These are phyloP conservation scores for Seriola aureovittata DNA, from an alignment of 2,113 vertebrate species.

Conservation along the genomic window DNA sequence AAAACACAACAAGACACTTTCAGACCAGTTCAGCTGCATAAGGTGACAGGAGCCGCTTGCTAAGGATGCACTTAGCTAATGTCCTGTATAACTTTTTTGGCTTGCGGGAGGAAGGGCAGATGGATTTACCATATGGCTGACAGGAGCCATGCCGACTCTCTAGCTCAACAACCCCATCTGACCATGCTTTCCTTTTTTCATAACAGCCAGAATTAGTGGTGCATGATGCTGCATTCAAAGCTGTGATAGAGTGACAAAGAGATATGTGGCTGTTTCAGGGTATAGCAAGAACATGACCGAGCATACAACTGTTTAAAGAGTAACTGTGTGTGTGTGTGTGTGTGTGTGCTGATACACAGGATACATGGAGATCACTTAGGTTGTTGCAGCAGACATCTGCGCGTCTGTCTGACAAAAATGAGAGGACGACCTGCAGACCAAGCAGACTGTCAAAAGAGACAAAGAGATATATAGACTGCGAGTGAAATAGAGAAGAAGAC, in stretches of 20 bases:
- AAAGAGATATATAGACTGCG: conserved; percentile 32
- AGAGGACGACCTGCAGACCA: conserved; percentile 22
- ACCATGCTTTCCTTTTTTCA: conserved; percentile 11
- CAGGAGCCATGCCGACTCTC: conserved; percentile 53
- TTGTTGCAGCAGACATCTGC: conserved; percentile 37
- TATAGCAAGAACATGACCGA: conserved; percentile 6
- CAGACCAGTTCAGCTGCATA: conserved; percentile 23
- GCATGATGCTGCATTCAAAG: conserved; percentile 1
- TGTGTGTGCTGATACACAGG: not conserved
- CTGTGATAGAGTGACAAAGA: not conserved
- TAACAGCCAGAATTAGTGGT: conserved; percentile 16
- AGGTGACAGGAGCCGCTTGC: conserved; percentile 35
- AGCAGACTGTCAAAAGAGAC: conserved; percentile 33
- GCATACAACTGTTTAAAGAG: not conserved
- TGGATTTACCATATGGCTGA: conserved; percentile 77
- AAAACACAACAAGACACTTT: conserved; percentile 7
- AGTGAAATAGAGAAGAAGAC: conserved; percentile 41
- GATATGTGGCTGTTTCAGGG: not conserved
- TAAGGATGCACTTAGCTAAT: conserved; percentile 36
- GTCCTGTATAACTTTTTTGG: conserved; percentile 53
- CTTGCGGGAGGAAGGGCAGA: conserved; percentile 62
- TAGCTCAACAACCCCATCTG: conserved; percentile 8
- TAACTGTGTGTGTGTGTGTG: not conserved
- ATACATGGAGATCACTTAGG: conserved; percentile 15
- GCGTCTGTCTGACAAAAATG: conserved; percentile 22